phyloP scores from a whole-genome alignment of 2,113 vertebrate species.

The Ophthalmolycus amberensis region DNA sequence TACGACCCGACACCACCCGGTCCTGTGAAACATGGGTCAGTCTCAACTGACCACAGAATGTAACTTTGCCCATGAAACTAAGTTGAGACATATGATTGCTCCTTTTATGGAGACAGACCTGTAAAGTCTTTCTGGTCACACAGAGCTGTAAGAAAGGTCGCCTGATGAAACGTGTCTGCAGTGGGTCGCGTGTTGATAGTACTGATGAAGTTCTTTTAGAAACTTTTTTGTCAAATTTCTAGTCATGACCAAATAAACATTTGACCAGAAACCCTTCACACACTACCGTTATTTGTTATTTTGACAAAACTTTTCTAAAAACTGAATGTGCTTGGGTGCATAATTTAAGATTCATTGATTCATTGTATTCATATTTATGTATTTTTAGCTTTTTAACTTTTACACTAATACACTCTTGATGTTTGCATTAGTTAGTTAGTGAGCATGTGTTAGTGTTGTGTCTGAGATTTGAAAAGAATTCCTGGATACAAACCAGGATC shows the following conservation, averaged over 20 bases:
- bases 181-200: not conserved
- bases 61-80: constrained; percentile 60
- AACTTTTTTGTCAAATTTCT: not conserved
- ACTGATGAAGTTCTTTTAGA: not conserved
- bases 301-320: not conserved
- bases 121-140: not conserved
- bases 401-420: not conserved
- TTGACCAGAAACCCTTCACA: not conserved
- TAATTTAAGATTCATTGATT: constrained; percentile 3
- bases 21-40: constrained; percentile 45
- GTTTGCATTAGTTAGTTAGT: not conserved
- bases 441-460: not conserved
- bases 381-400: not conserved
- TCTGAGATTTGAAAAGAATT: not conserved
- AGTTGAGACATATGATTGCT: constrained; percentile 47
- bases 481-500: not conserved
- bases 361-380: not conserved
- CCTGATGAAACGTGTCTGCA: not conserved
- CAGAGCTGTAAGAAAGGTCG: not conserved
- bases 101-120: not conserved
- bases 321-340: not conserved
- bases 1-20: constrained; percentile 24
- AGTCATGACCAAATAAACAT: not conserved
- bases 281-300: too few species aligned
- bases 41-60: constrained; percentile 50